Base-by-base conservation (phyloP, 2,113 vertebrate species). In the Gobiocypris rarus region DNA sequence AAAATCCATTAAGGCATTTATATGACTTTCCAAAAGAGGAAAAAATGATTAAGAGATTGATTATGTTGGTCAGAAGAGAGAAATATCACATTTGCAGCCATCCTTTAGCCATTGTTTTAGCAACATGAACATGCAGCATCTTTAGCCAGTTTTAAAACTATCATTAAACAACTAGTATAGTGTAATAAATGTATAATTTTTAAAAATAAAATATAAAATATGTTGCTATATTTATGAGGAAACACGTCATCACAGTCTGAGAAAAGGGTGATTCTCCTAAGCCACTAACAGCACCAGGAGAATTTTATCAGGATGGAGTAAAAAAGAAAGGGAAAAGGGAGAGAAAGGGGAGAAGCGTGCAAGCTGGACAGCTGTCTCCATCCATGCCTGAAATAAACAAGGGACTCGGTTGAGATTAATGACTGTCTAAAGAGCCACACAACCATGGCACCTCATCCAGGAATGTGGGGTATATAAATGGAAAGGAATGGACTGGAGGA, bases 341-440 rank as follows among this genome's bases (percentile, higher is more conserved):
- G 75, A 70, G 65, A 63, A 56, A 48, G 61, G 2, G 71, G 22
- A 45, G 50, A 77, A 63, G 83, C 28, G 89, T 84, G 92, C 82
- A 86, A 92, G 89, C 81, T 63, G 79, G 81, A 91, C 96, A 97
- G 96, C 96, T 97, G 96, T 93, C 93, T 93, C 85, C 87, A 92
- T 94, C 95, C 95, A 92, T 89, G 92, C 73, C 89, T 84, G 86
- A 95, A 93, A 94, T 94, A 94, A 96, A 95, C 94, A 93, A 95
- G 91, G 87, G 89, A 82, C 90, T 94, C 92, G 81, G 81, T 92
- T 91, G 94, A 97, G 96, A 97, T 97, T 95, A 95, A 97, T 97
- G 93, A 94, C 90, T 87, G 92, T 95, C 94, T 95, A 93, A 95
- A 95, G 95, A 95, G 95, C 90, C 92, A 92, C 90, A 91, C 94